Evolutionary conservation across 2,888 invertebrate species (phyloP).

Genomic region (Heliconius aoede): DNA sequence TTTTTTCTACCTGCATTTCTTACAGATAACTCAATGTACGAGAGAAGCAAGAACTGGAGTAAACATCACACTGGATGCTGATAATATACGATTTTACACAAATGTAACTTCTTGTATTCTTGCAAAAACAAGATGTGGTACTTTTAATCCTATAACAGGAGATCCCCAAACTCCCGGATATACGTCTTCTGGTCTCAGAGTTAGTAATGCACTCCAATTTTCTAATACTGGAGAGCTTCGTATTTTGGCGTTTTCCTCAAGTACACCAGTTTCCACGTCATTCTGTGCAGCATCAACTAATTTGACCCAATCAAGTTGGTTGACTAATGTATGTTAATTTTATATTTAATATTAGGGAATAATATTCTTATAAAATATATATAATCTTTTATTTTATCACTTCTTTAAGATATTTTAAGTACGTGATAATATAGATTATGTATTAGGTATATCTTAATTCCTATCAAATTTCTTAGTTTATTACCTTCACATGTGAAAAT

Average conservation of each 20-base stretch:
- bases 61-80: conserved; percentile 74
- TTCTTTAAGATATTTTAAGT: background rate
- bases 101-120: conserved; percentile 87
- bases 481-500: no score
- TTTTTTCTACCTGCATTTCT: background rate
- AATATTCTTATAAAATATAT: background rate
- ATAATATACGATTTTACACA: conserved; percentile 82
- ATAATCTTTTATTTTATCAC: background rate
- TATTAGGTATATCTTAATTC: no score
- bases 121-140: conserved; percentile 85
- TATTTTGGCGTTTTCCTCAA: conserved; percentile 80
- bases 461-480: no score
- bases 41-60: conserved; percentile 79
- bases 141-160: conserved; percentile 86
- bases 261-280: conserved; percentile 76
- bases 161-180: conserved; percentile 82
- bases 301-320: conserved; percentile 80
- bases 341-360: background rate
- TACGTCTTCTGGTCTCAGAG: conserved; percentile 64
- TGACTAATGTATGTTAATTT: conserved; percentile 71
- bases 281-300: conserved; percentile 81
- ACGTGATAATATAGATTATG: no score
- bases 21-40: conserved; percentile 81
- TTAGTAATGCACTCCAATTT: conserved; percentile 84
- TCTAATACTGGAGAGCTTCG: conserved; percentile 81